Evolutionary conservation across 2,113 vertebrate species (phyloP).

Genomic region (Cricetomys ansorgei): DNA sequence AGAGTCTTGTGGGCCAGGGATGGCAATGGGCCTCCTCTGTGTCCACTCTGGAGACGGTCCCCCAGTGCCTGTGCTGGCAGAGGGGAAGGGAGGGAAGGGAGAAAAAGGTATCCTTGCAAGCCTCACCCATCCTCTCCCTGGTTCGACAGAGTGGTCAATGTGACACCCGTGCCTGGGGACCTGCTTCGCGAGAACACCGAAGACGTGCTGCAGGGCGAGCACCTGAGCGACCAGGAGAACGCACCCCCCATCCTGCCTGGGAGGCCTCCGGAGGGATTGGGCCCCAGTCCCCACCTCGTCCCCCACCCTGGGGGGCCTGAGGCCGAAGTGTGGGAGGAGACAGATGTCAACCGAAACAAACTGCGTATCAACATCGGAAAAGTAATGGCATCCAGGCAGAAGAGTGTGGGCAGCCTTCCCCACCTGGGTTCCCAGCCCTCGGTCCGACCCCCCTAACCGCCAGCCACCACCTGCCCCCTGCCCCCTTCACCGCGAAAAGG

Average conservation of each 20-base stretch:
- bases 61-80: background rate
- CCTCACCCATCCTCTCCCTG: background rate
- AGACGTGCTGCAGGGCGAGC: conserved; percentile 97
- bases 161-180: conserved; percentile 94
- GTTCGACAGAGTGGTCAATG: conserved; percentile 91
- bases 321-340: conserved; percentile 96
- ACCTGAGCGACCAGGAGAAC: conserved; percentile 98
- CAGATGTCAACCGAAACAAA: conserved; percentile 98
- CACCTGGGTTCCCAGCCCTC: background rate
- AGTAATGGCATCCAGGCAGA: conserved; percentile 85
- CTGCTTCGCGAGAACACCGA: conserved; percentile 97
- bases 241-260: conserved; percentile 92
- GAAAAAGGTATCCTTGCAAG: background rate
- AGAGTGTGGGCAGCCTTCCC: background rate
- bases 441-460: background rate
- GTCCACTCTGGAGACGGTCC: background rate
- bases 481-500: background rate
- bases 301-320: conserved; percentile 86
- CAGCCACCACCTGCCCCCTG: background rate
- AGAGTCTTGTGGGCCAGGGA: background rate
- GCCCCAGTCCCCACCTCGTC: conserved; percentile 82
- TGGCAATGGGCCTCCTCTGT: background rate
- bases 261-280: conserved; percentile 85
- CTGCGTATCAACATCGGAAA: conserved; percentile 99
- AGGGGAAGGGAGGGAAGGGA: background rate